Percentiles rank a stretch among this genome's conserved stretches.
These are phyloP conservation scores for Pedetes capensis DNA, from an alignment of 2,113 vertebrate species.

Conservation along the genomic window DNA sequence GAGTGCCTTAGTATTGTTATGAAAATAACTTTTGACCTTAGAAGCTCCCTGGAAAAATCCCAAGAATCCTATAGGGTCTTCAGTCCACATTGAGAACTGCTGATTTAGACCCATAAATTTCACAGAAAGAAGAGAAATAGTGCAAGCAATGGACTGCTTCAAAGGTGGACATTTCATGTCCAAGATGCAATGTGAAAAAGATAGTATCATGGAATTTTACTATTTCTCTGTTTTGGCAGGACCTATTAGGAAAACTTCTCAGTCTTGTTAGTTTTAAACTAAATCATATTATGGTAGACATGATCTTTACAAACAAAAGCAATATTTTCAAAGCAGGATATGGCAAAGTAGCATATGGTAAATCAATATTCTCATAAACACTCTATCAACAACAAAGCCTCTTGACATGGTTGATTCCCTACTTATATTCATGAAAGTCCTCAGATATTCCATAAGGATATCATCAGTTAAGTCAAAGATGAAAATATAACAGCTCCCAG, in stretches of 20 bases:
- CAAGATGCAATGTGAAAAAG: neutral
- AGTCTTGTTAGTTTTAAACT: neutral
- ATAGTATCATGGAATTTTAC: neutral
- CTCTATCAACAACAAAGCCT: neutral
- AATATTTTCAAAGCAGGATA: neutral
- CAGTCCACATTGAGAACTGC: neutral
- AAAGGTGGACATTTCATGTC: neutral
- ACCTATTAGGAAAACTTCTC: neutral
- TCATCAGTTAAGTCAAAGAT: neutral
- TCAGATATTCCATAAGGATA: neutral
- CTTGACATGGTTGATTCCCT: neutral
- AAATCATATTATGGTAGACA: neutral
- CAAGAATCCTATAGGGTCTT: neutral
- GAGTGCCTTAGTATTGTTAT: neutral
- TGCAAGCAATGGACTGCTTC: neutral
- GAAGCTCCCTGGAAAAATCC: neutral
- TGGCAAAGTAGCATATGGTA: neutral
- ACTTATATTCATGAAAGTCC: slow-evolving; percentile 11
- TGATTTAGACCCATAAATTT: neutral
- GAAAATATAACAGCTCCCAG: neutral
- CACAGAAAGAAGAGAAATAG: neutral
- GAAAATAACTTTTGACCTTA: slow-evolving; percentile 24
- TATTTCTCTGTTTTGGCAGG: neutral
- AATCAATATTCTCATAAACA: neutral
- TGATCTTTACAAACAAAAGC: neutral